Percentiles rank a stretch among this genome's conserved stretches.
Evolutionary conservation across 2,888 invertebrate species (phyloP).

Genomic region (Steromphala cineraria): DNA sequence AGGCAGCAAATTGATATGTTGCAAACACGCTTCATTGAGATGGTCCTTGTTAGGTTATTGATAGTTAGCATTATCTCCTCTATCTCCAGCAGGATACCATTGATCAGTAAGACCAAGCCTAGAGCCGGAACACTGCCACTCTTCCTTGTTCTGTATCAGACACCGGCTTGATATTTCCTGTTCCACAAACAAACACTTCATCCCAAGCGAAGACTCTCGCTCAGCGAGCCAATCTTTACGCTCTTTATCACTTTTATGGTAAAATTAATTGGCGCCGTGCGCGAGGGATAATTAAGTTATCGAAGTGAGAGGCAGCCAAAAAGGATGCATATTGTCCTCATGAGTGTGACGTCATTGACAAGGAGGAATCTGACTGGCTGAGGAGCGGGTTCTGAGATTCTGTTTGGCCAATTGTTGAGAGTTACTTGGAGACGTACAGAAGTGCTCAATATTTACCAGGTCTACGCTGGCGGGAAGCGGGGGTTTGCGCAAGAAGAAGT

Average conservation of each 20-base stretch:
- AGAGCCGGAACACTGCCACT: too few species aligned
- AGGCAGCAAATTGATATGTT: too few species aligned
- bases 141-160: too few species aligned
- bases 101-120: too few species aligned
- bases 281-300: not conserved
- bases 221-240: not conserved
- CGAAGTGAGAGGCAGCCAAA: not conserved
- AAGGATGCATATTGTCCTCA: not conserved
- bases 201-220: not conserved
- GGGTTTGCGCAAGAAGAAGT: not conserved
- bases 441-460: not conserved
- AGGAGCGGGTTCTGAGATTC: not conserved
- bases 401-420: not conserved
- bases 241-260: not conserved
- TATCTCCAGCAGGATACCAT: too few species aligned
- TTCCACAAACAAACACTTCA: too few species aligned
- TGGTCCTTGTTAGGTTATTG: too few species aligned
- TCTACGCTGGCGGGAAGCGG: not conserved
- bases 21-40: too few species aligned
- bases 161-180: too few species aligned
- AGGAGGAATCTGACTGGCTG: not conserved
- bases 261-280: conserved; percentile 3
- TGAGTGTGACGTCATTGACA: not conserved
- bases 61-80: too few species aligned
- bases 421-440: not conserved